Conservation (phyloP, 1,140 invertebrate genomes). For the Grapholita molesta region DNA sequence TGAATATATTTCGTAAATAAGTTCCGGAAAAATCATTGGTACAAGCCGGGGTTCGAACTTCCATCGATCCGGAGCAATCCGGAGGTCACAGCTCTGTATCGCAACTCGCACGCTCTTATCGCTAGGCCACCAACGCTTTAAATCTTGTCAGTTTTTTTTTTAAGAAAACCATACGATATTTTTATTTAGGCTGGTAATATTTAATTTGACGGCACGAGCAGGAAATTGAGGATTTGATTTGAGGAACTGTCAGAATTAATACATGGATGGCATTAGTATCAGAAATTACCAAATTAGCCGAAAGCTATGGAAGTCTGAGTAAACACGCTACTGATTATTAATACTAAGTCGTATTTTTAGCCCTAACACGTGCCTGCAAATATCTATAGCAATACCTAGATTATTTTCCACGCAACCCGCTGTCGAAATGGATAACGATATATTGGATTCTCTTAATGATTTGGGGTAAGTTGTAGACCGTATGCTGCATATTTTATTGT, state of each 20-base stretch:
- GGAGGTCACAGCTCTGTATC: too few relatives aligned
- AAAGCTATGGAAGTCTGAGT: neutral
- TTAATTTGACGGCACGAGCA: neutral
- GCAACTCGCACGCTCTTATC: too few relatives aligned
- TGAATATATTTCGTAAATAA: too few relatives aligned
- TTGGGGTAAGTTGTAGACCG: conserved; percentile 53
- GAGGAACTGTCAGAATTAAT: too few relatives aligned
- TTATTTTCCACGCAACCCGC: neutral
- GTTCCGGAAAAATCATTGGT: too few relatives aligned
- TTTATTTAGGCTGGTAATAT: neutral
- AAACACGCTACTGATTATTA: neutral
- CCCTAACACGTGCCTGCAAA: neutral
- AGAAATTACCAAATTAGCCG: neutral
- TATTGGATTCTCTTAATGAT: conserved; percentile 63
- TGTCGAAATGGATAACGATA: conserved; percentile 65
- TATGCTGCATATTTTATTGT: neutral
- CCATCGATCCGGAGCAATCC: too few relatives aligned
- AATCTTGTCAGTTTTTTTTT: neutral
- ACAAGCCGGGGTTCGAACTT: too few relatives aligned
- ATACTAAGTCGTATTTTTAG: neutral
- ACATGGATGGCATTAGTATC: neutral
- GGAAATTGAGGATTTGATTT: neutral
- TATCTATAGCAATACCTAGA: neutral
- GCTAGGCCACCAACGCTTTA: too few relatives aligned
- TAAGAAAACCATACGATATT: neutral